Evolutionary conservation across 2,113 vertebrate genomes (phyloP).

Genomic region (Saccopteryx bilineata): DNA sequence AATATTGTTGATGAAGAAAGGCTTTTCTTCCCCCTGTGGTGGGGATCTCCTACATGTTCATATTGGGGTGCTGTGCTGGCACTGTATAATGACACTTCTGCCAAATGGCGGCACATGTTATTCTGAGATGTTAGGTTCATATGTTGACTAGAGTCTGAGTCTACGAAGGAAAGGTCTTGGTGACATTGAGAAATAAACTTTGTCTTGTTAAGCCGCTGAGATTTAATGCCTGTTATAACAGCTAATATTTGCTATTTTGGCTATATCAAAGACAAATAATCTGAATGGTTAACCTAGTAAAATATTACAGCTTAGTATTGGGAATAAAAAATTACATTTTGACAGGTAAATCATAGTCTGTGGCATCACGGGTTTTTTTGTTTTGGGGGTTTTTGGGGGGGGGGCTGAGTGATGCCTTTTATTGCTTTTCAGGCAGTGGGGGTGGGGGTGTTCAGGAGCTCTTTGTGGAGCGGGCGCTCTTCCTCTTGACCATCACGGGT

Average conservation of each 20-base stretch:
- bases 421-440: too few species aligned
- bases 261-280: neutral
- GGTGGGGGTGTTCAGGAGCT: too few species aligned
- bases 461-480: too few species aligned
- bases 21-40: neutral
- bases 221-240: neutral
- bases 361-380: neutral
- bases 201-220: neutral
- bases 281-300: neutral
- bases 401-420: too few species aligned
- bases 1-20: neutral
- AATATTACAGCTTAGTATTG: neutral
- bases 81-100: fast-evolving
- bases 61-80: fast-evolving
- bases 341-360: neutral
- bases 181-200: neutral
- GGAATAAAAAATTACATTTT: neutral
- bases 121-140: neutral
- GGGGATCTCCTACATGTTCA: neutral
- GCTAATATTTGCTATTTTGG: neutral
- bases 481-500: too few species aligned
- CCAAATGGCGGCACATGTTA: neutral
- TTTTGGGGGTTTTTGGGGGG: too few species aligned
- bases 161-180: neutral
- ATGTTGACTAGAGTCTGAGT: neutral